Conservation (phyloP, 2,797 vertebrate genomes). For the Periophthalmus magnuspinnatus region DNA sequence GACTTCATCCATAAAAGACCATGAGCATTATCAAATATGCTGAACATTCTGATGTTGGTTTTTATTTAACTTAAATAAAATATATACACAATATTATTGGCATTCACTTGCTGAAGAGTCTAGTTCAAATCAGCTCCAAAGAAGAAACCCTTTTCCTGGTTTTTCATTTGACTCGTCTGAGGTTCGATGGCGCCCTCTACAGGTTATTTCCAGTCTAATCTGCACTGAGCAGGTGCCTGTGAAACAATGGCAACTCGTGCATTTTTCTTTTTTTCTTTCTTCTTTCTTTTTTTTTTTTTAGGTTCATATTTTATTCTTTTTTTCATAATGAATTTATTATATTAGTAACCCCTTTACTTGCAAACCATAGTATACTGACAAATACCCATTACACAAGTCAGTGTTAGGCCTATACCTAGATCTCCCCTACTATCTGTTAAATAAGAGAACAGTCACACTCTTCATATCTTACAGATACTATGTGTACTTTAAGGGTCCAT, state of each 20-base stretch:
- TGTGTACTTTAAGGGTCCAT: neutral
- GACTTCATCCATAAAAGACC: neutral
- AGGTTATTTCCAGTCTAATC: conserved; percentile 16
- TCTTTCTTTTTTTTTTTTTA: neutral
- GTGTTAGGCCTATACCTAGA: neutral
- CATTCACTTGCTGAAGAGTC: neutral
- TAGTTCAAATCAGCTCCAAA: neutral
- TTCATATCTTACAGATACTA: neutral
- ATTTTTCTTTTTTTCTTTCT: neutral
- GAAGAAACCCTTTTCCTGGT: neutral
- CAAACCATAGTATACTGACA: neutral
- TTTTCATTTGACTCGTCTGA: neutral
- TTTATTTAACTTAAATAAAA: neutral
- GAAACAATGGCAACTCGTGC: neutral
- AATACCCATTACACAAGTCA: neutral
- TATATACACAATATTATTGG: neutral
- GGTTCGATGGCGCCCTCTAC: conserved; percentile 44
- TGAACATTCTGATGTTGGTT: neutral
- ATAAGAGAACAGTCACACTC: neutral
- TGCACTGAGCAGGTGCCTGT: neutral
- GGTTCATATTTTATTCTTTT: no score
- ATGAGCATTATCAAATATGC: neutral
- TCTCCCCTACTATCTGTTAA: neutral
- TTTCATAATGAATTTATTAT: neutral
- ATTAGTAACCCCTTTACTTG: neutral